Evolutionary conservation across 2,797 vertebrate species (phyloP).

Genomic region (Eurystomus glaucurus): DNA sequence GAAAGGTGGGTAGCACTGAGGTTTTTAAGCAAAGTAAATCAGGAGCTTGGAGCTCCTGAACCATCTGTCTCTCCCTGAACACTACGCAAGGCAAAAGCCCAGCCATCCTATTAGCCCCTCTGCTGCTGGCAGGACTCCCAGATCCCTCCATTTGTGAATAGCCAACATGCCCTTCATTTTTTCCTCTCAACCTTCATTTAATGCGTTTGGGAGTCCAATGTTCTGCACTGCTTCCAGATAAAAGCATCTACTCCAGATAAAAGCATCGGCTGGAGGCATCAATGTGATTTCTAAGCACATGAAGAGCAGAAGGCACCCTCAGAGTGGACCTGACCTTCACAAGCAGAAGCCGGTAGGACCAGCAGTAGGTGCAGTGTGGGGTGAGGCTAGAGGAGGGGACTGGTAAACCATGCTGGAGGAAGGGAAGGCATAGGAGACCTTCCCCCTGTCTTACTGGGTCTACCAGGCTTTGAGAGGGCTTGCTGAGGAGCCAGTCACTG

Average conservation of each 20-base stretch:
- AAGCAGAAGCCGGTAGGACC: background rate
- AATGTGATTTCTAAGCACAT: background rate
- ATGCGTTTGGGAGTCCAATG: background rate
- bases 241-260: constrained; percentile 17
- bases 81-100: background rate
- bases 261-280: background rate
- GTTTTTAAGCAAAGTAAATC: background rate
- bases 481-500: background rate
- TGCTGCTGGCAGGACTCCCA: constrained; percentile 58
- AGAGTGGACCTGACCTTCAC: background rate
- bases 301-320: background rate
- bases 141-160: background rate
- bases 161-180: background rate
- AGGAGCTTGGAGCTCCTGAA: background rate
- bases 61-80: background rate
- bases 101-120: background rate
- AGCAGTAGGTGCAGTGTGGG: fast-evolving
- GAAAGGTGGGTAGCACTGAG: background rate
- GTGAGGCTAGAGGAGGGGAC: background rate
- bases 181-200: constrained; percentile 13
- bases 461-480: background rate
- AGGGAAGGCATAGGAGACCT: background rate
- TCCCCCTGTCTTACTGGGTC: background rate
- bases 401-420: background rate
- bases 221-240: background rate